Percentiles rank a stretch among this genome's conserved stretches.
phyloP scores from a whole-genome alignment of 2,113 vertebrate species.

The Eupsittula cactorum region DNA sequence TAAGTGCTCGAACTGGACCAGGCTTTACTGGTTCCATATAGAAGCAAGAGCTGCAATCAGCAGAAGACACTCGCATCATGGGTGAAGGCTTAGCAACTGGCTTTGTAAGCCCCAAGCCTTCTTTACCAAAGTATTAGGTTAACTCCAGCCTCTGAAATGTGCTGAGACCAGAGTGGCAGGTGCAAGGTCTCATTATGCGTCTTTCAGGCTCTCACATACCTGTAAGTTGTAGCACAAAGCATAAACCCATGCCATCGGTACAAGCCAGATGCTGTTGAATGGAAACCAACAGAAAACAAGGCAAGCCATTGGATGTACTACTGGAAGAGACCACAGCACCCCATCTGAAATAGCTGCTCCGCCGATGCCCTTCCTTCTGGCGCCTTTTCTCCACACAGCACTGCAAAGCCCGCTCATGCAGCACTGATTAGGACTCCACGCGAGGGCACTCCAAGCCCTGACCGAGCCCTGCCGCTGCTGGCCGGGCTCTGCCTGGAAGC shows the following conservation, averaged over 20 bases:
- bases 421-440: accelerated
- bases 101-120: background rate
- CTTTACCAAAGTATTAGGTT: too few relatives aligned
- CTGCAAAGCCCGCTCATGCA: background rate
- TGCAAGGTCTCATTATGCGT: accelerated
- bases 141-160: background rate
- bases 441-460: too few relatives aligned
- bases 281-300: background rate
- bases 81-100: accelerated
- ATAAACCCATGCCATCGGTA: accelerated
- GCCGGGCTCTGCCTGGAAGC: background rate
- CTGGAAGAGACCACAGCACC: accelerated
- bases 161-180: accelerated
- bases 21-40: background rate
- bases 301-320: background rate
- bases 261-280: accelerated
- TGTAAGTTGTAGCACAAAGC: background rate
- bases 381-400: background rate
- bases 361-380: background rate
- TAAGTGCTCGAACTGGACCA: accelerated
- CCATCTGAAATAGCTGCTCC: background rate
- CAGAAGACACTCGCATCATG: accelerated
- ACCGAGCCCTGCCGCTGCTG: background rate
- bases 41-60: background rate
- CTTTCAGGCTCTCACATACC: background rate